Evolutionary conservation across 1,140 invertebrate genomes (phyloP), one percentile per base, ranked within the genome.

Genomic region (Epicauta chinensis): DNA sequence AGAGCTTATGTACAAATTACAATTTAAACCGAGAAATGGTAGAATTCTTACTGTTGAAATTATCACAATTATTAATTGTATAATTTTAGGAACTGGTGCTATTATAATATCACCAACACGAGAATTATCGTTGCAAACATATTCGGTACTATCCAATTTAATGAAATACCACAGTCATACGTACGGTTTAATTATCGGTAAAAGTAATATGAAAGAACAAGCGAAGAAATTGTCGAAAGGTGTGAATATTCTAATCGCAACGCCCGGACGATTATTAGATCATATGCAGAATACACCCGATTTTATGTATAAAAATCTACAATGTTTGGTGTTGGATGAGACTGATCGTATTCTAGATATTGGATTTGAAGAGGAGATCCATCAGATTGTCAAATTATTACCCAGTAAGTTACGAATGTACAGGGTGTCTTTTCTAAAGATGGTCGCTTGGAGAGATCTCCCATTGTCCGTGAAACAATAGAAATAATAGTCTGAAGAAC

Each of bases 281-380:
- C 96, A 99, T 75, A 73, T 99, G 48, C 89, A 93, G 74, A 97
- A 97, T 67, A 97, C 94, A 0, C 80, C 89, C 5, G 83, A 92
- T 56, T 98, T 99, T 68, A 69, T 97, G 16, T 93, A 81, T 56
- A 97, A 96, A 76, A 97, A 98, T 71, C 74, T 98, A 5, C 89
- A 96, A 62, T 97, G 93, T 75, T 74, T 99, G 3, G 80, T 99
- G 13, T 97, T 99, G 69, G 96, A 99, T 76, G 96, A 99, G 77
- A 95, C 96, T 32, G 96, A 99, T 75, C 78, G 94, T 65, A 96
- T 98, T 68, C 74, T 99, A 42, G 93, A 98, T 67, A 92, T 97
- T 73, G 96, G 96, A 54, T 99, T 98, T 74, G 95, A 98, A 75
- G 91, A 97, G 68, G 96, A 98, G 71, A 82, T 98, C 64, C 95